Evolutionary conservation across 2,797 vertebrate genomes (phyloP), one percentile per base, ranked within the genome.

Genomic region (Gila robusta): DNA sequence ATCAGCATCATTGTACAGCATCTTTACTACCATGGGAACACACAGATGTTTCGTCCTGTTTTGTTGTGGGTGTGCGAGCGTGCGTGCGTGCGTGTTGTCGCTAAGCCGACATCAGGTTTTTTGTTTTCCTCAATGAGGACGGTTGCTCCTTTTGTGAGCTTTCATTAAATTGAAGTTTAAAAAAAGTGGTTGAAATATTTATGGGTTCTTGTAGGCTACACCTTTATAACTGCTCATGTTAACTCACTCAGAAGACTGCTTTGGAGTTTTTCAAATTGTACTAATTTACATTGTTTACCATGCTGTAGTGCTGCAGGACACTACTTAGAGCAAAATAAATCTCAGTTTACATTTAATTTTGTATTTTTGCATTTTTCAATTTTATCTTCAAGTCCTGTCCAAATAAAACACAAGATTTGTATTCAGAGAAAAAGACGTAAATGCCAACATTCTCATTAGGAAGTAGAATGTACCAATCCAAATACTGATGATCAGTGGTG

Each of bases 41-140:
- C 96, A 92, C 93, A 94, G 96, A 88, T 92, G 85, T 93, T 93
- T 92, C 90, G 92, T 89, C 87, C 86, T 92, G 91, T 92, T 92
- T 90, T 91, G 49, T 85, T 87, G 92, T 84, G 91, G 76, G 92
- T 92, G 88, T 82, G 87, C 41, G 88, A 77, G 91, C 47, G 95
- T 94, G 96, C 95, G 96, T 95, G 97, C 97, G 97, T 95, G 97
- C 97, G 97, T 97, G 98, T 97, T 99, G 98, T 98, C 97, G 97
- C 97, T 94, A 94, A 96, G 98, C 97, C 97, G 97, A 98, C 98
- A 99, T 98, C 96, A 97, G 97, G 97, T 89, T 97, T 98, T 99
- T 98, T 97, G 97, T 99, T 99, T 99, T 99, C 95, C 98, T 99
- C 98, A 99, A 97, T 98, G 98, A 99, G 98, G 98, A 99, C 96